Conservation (phyloP, 2,888 invertebrate species). For the Opisthograptis luteolata region DNA sequence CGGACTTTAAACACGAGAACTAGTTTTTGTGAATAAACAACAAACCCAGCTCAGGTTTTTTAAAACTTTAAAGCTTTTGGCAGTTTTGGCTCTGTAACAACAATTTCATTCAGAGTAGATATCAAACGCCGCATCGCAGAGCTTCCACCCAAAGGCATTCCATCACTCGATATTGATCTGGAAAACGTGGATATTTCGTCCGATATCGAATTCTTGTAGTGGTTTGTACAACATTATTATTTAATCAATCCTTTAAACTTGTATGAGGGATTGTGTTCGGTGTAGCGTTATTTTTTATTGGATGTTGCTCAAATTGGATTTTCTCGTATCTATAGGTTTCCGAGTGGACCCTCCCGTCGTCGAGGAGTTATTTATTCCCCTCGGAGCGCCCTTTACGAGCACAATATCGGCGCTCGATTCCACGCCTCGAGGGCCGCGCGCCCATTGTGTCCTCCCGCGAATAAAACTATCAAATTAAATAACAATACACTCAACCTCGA, state of each 20-base stretch:
- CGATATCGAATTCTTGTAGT: slow-evolving; percentile 1
- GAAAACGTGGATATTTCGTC: slow-evolving; percentile 7
- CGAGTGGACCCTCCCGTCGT: slow-evolving; percentile 37
- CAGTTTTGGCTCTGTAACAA: slow-evolving; percentile 23
- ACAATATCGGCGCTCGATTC: slow-evolving; percentile 70
- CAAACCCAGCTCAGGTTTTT: not conserved
- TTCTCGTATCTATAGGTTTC: slow-evolving; percentile 34
- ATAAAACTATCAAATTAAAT: slow-evolving; percentile 65
- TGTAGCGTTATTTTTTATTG: slow-evolving; percentile 29
- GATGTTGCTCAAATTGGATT: slow-evolving; percentile 39
- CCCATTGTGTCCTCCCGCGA: slow-evolving; percentile 38
- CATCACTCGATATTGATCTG: slow-evolving; percentile 23
- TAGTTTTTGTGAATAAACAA: slow-evolving; percentile 3
- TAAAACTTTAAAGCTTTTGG: slow-evolving; percentile 20
- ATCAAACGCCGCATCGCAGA: slow-evolving; percentile 15
- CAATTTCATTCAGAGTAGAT: slow-evolving; percentile 27
- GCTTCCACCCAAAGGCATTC: slow-evolving; percentile 30
- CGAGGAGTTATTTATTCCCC: slow-evolving; percentile 67
- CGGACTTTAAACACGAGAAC: slow-evolving; percentile 24
- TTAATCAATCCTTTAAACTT: slow-evolving; percentile 13
- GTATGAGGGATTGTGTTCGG: slow-evolving; percentile 11
- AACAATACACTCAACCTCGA: slow-evolving; percentile 43
- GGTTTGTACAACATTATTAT: slow-evolving; percentile 13
- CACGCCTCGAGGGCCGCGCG: slow-evolving; percentile 53
- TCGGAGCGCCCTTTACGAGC: slow-evolving; percentile 67